Percentiles rank a stretch among this genome's conserved stretches.
Evolutionary conservation across 1,140 invertebrate genomes (phyloP).

Genomic region (Helicoverpa zea): DNA sequence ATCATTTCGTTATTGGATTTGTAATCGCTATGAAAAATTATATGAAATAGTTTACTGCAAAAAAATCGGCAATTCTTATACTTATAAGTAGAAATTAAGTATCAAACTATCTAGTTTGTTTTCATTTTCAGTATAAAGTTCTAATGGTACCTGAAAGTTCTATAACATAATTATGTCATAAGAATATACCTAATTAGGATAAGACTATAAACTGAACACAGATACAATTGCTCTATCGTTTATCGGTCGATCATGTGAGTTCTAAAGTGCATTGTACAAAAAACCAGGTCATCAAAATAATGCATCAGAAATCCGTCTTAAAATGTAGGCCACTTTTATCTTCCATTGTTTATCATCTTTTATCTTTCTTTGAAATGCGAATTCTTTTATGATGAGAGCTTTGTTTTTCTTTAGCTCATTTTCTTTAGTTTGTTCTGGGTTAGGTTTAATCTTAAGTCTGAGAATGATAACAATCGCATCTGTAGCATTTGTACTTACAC

Average conservation of each 20-base stretch:
- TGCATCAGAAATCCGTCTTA: constrained; percentile 3
- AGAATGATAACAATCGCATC: no score
- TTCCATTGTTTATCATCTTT: constrained; percentile 14
- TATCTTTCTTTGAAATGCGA: background rate
- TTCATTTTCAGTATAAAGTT: no score
- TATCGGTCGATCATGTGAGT: background rate
- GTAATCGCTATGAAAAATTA: background rate
- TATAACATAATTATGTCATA: no score
- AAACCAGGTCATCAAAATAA: constrained; percentile 16
- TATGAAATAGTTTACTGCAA: background rate
- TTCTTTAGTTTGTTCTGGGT: background rate
- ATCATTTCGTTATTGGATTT: background rate
- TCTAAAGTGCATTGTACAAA: background rate
- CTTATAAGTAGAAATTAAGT: no score
- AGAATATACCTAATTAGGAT: no score
- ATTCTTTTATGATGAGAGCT: background rate
- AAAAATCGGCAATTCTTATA: no score
- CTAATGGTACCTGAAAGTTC: no score
- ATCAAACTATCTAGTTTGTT: no score
- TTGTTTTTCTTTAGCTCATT: background rate
- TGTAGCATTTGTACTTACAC: no score
- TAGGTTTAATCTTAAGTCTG: no score
- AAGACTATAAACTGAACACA: no score
- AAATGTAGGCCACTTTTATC: constrained; percentile 21
- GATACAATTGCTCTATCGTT: background rate